A percentile compares a stretch with the other conserved stretches of the same genome.
Conservation (phyloP, 2,113 vertebrate genomes). For the Caloenas nicobarica region DNA sequence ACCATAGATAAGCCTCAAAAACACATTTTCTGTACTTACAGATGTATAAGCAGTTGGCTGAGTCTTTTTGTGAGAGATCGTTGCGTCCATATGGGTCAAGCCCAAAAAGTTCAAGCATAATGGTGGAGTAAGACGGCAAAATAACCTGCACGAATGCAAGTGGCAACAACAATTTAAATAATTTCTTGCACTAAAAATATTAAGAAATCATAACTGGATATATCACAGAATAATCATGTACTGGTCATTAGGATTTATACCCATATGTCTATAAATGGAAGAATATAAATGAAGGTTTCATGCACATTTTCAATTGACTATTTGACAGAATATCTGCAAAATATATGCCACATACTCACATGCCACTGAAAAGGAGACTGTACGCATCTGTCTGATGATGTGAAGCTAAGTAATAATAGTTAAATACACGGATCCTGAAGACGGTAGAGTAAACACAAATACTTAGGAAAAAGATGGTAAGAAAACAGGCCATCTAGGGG, state of each 20-base stretch:
- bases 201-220: background rate
- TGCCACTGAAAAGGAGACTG: conserved; percentile 95
- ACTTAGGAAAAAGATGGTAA: conserved; percentile 92
- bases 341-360: conserved; percentile 78
- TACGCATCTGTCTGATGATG: conserved; percentile 96
- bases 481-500: conserved; percentile 88
- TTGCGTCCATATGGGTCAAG: conserved; percentile 93
- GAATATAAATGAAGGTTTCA: background rate
- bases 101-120: conserved; percentile 95
- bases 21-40: conserved; percentile 74
- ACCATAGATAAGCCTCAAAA: background rate
- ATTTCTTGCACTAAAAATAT: background rate
- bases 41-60: conserved; percentile 92
- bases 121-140: conserved; percentile 93
- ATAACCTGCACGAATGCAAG: conserved; percentile 81
- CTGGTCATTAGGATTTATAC: background rate
- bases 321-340: background rate
- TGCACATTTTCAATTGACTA: background rate
- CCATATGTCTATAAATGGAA: background rate
- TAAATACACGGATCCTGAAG: conserved; percentile 93
- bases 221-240: background rate
- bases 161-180: background rate
- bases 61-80: conserved; percentile 84
- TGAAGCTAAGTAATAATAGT: conserved; percentile 92
- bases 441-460: conserved; percentile 95